A percentile compares a stretch with the other conserved stretches of the same genome.
Conservation (phyloP, 2,888 invertebrate species). For the Tridacna gigas region DNA sequence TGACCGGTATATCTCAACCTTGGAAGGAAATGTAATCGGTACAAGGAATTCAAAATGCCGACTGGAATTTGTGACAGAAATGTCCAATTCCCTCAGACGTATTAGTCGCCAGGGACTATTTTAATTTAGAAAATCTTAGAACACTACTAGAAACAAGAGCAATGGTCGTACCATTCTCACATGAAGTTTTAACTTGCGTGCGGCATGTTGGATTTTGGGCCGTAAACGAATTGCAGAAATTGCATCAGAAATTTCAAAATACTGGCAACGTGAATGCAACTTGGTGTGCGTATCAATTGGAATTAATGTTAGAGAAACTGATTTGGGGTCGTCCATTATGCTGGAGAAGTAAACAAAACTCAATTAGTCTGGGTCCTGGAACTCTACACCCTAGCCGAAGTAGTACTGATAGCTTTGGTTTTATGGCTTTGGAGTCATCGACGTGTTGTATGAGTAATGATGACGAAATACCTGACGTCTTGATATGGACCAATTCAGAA, state of each 20-base stretch:
- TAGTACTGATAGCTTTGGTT: constrained; percentile 8
- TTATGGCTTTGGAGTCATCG: constrained; percentile 23
- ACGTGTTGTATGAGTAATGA: constrained; percentile 18
- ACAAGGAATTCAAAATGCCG: constrained; percentile 35
- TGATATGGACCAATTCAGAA: constrained; percentile 12
- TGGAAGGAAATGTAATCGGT: constrained; percentile 29
- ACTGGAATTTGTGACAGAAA: constrained; percentile 33
- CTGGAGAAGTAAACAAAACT: neutral
- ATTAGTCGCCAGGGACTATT: constrained; percentile 26
- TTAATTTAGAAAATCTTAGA: constrained; percentile 19
- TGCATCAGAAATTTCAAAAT: constrained; percentile 23
- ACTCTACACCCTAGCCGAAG: neutral
- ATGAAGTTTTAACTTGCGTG: constrained; percentile 13
- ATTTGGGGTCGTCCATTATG: constrained; percentile 33
- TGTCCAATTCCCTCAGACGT: neutral
- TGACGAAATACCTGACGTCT: constrained; percentile 1
- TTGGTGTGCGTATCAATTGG: constrained; percentile 30
- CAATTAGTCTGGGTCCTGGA: constrained; percentile 33
- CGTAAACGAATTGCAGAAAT: constrained; percentile 13
- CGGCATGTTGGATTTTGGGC: constrained; percentile 28
- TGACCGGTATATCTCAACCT: constrained; percentile 29
- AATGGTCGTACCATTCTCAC: constrained; percentile 34
- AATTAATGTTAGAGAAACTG: constrained; percentile 30
- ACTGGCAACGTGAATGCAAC: constrained; percentile 33
- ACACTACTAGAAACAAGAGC: constrained; percentile 22